Base-by-base conservation (phyloP, 2,113 vertebrate genomes). In the Empidonax traillii region DNA sequence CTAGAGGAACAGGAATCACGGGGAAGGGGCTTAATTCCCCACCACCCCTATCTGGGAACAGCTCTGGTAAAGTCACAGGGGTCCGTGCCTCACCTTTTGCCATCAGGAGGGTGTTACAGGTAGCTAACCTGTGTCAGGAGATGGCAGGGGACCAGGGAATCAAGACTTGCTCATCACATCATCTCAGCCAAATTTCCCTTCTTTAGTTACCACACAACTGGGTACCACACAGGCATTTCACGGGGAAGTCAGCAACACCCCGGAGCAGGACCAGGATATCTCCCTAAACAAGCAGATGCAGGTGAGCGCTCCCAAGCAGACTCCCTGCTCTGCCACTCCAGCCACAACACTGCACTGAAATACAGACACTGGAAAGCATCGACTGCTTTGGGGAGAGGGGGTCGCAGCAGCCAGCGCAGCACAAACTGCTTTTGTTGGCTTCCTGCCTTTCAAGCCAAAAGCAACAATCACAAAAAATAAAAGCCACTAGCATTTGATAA, bases 361-460 rank as follows among this genome's bases (percentile, higher is more conserved):
- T 31, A 81, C 0, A 3, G 87, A 71, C 52, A 37, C 80, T 65
- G 72, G 68, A 92, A 92, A 84, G 61, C 39, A 80, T 74, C 61
- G 52, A 14, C 37, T 28, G 47, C 43, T 92, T 89, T 63, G 65
- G 84, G 86, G 69, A 89, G 80, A 47, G 44, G 39, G 77, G 86
- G 61, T 77, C 65, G 86, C 1, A 1, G 73, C 80, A 93, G 55
- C 31, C 73, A 87, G 73, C 3, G 0, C 35, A 52, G 65, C 56
- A 68, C 76, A 81, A 46, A 87, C 43, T 4, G 9, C 61, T 94
- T 81, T 84, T 71, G 79, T 90, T 94, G 85, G 80, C 51, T 90
- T 95, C 84, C 91, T 94, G 86, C 76, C 73, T 95, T 89, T 84
- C 68, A 72, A 78, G 86, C 73, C 86, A 92, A 97, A 87, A 90